These are phyloP conservation scores for Aphodius sticticus DNA, from an alignment of 2,888 invertebrate species.

Conservation along the genomic window DNA sequence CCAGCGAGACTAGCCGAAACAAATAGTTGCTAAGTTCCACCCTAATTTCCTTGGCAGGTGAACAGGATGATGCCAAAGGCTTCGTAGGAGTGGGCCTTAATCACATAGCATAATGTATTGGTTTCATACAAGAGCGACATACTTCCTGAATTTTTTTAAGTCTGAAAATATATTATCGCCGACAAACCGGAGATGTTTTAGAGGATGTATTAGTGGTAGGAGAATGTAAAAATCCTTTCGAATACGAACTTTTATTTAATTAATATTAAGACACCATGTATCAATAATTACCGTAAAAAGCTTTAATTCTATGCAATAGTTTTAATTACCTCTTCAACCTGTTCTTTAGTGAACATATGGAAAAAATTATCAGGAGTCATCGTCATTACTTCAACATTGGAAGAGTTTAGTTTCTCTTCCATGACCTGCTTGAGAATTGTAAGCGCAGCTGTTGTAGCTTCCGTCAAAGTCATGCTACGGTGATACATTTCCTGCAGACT, in stretches of 20 bases:
- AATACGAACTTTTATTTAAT: slow-evolving; percentile 11
- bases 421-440: slow-evolving; percentile 98
- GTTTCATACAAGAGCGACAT: too few relatives aligned
- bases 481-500: slow-evolving; percentile 79
- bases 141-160: too few relatives aligned
- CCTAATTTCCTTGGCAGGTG: too few relatives aligned
- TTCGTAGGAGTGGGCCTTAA: too few relatives aligned
- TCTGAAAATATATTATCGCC: too few relatives aligned
- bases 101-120: too few relatives aligned
- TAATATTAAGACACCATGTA: slow-evolving; percentile 24
- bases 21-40: too few relatives aligned
- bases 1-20: too few relatives aligned
- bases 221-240: neutral
- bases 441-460: slow-evolving; percentile 90
- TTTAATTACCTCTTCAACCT: slow-evolving; percentile 88
- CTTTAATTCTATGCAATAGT: slow-evolving; percentile 35
- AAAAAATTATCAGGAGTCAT: slow-evolving; percentile 86
- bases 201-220: neutral
- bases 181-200: neutral
- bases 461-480: slow-evolving; percentile 90
- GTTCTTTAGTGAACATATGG: slow-evolving; percentile 89
- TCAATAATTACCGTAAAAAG: slow-evolving; percentile 9
- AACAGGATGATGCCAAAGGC: too few relatives aligned
- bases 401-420: slow-evolving; percentile 98
- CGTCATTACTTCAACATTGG: slow-evolving; percentile 96